phyloP scores from a whole-genome alignment of 2,113 vertebrate species.

The Paradoxurus hermaphroditus region DNA sequence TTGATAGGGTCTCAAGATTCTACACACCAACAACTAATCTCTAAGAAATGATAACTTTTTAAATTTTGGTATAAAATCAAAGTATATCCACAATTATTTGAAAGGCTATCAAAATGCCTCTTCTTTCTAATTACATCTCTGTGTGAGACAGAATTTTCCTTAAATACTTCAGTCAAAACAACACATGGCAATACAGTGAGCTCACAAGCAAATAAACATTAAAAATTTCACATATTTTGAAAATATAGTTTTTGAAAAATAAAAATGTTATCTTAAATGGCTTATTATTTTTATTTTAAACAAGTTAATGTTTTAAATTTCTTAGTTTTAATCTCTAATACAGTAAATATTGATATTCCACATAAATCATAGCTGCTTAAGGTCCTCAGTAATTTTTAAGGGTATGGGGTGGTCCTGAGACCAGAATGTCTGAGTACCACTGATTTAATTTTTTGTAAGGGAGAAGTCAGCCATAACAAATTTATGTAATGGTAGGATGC shows the following conservation, averaged over 20 bases:
- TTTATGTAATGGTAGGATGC: background rate
- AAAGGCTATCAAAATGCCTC: background rate
- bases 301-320: background rate
- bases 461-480: background rate
- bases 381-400: background rate
- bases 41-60: background rate
- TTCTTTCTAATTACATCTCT: background rate
- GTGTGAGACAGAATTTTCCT: background rate
- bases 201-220: background rate
- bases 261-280: background rate
- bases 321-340: background rate
- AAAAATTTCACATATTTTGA: background rate
- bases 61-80: background rate
- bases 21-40: background rate
- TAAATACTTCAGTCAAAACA: background rate
- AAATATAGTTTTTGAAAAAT: background rate
- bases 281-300: constrained; percentile 1
- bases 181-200: background rate
- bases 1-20: background rate
- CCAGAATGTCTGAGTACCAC: background rate
- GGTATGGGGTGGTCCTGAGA: background rate
- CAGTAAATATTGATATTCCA: background rate
- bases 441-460: background rate
- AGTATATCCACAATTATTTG: background rate
- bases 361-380: background rate